These are phyloP conservation scores for Eublepharis macularius DNA, from an alignment of 2,113 vertebrate species.

Conservation along the genomic window DNA sequence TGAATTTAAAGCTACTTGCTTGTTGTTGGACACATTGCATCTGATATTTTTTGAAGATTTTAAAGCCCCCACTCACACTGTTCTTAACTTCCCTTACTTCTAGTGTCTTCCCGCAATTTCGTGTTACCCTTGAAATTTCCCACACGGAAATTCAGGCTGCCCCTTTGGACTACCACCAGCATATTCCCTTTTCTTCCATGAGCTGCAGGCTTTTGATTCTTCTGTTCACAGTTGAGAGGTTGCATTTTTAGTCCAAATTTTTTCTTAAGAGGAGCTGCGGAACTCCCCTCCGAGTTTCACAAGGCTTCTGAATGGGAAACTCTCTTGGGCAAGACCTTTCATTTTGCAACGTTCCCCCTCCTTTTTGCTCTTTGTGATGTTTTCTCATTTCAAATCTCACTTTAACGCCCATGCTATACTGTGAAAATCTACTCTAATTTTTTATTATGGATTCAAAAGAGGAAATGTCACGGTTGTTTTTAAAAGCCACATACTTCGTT, in stretches of 20 bases:
- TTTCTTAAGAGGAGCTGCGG: background rate
- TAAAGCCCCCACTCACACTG: background rate
- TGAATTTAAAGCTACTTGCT: background rate
- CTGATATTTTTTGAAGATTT: background rate
- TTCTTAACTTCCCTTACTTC: background rate
- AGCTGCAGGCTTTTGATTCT: background rate
- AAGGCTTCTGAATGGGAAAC: background rate
- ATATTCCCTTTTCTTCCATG: background rate
- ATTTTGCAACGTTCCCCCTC: background rate
- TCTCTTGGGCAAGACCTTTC: background rate
- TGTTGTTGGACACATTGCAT: background rate
- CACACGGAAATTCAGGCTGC: background rate
- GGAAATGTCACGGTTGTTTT: background rate
- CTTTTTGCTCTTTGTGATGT: background rate
- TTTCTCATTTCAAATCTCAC: constrained; percentile 5
- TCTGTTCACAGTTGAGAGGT: background rate
- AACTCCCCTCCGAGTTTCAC: background rate
- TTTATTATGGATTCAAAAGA: background rate
- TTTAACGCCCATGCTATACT: background rate
- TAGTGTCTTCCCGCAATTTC: background rate
- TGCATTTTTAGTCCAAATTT: background rate
- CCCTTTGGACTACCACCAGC: background rate
- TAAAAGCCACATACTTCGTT: background rate
- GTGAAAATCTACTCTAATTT: background rate
- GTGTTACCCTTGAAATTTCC: background rate